Evolutionary conservation across 2,797 vertebrate genomes (phyloP).

Genomic region (Taenioides sp.): DNA sequence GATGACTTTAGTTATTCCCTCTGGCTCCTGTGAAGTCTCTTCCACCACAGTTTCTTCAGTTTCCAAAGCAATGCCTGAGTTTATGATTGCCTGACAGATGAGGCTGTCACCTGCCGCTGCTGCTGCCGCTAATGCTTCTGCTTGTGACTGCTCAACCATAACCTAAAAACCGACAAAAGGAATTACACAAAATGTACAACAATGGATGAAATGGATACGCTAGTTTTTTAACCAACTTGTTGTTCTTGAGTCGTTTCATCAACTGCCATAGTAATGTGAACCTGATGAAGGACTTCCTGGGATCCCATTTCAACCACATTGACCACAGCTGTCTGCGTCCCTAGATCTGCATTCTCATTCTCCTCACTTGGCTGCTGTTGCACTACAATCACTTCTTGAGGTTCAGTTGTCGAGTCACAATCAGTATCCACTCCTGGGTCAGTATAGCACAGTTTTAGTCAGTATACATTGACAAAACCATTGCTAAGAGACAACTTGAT

Average conservation of each 20-base stretch:
- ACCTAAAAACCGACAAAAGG: slow-evolving; percentile 49
- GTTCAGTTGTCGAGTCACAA: slow-evolving; percentile 15
- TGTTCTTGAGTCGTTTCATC: slow-evolving; percentile 73
- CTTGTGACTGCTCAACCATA: slow-evolving; percentile 74
- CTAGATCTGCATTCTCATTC: slow-evolving; percentile 62
- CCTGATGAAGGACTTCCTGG: slow-evolving; percentile 88
- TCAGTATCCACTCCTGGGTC: slow-evolving; percentile 52
- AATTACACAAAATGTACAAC: neutral
- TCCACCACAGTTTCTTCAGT: slow-evolving; percentile 70
- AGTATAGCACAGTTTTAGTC: neutral
- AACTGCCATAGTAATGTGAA: slow-evolving; percentile 91
- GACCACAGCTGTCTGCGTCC: slow-evolving; percentile 80
- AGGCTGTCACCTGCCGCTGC: slow-evolving; percentile 82
- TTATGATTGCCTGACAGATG: slow-evolving; percentile 94
- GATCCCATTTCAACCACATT: slow-evolving; percentile 86
- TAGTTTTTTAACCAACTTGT: slow-evolving; percentile 58
- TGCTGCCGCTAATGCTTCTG: slow-evolving; percentile 73
- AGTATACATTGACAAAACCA: neutral
- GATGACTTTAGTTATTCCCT: slow-evolving; percentile 56
- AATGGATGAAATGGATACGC: neutral
- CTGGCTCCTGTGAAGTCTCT: slow-evolving; percentile 33
- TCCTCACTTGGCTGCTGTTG: slow-evolving; percentile 61
- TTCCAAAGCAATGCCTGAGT: slow-evolving; percentile 88
- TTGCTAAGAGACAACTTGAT: neutral
- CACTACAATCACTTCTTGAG: slow-evolving; percentile 59